Evolutionary conservation across 2,888 invertebrate species (phyloP), one percentile per base, ranked within the genome.

Genomic region (Melikaiella ostensackeni): DNA sequence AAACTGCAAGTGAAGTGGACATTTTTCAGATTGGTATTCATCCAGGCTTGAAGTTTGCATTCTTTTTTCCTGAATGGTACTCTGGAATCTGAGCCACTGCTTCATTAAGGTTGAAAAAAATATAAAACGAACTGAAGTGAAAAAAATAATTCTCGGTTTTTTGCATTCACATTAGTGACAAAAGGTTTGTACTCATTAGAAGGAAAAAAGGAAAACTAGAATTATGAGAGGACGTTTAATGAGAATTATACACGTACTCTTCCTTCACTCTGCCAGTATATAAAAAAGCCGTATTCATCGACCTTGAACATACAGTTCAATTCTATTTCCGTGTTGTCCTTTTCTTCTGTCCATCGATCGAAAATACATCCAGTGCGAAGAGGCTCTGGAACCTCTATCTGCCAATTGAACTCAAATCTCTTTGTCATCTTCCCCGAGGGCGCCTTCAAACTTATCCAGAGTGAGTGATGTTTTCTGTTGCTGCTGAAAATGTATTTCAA

Each of bases 341-440:
- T 98, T 90, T 98, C 98, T 92, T 99, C 99, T 78, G 98, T 97
- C 98, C 99, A 99, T 86, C 99, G 95, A 93, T 99, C 99, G 92
- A 99, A 98, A 76, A 95, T 94, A 85, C 96, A 96, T 77, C 99
- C 99, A 90, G 94, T 93, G 75, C 95, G 93, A 70, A 98, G 93
- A 63, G 96, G 94, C 89, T 97, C 96, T 66, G 99, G 99, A 85
- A 99, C 97, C 80, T 97, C 96, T 89, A 98, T 96, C 92, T 97
- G 97, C 99, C 99, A 99, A 94, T 98, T 97, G 94, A 99, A 99
- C 92, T 99, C 99, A 93, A 98, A 99, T 92, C 96, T 97, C 93
- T 99, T 99, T 90, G 99, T 99, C 98, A 98, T 98, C 80, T 86
- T 90, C 81, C 78, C 79, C 78, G n/a, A 42, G 57, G 35, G n/a